Evolutionary conservation across 2,888 invertebrate genomes (phyloP).

Genomic region (Melanostoma mellinum): DNA sequence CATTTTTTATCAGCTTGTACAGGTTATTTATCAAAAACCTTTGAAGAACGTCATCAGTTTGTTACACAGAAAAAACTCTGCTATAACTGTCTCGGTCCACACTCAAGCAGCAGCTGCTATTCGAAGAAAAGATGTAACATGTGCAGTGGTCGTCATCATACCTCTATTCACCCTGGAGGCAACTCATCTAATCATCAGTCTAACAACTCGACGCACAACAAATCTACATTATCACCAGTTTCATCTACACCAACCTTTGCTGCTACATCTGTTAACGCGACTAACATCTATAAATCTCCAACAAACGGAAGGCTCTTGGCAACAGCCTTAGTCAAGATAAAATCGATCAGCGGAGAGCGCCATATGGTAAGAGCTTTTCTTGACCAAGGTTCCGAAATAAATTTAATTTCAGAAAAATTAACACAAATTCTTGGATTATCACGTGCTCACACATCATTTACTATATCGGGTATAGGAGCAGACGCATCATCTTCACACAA

Average conservation of each 20-base stretch:
- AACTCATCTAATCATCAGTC: conserved; percentile 2
- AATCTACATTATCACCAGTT: too few species aligned
- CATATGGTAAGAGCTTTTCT: conserved; percentile 21
- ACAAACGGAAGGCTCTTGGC: conserved; percentile 12
- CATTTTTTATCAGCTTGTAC: conserved; percentile 40
- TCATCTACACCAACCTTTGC: background rate
- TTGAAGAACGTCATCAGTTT: conserved; percentile 25
- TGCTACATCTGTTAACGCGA: conserved; percentile 9
- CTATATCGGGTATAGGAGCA: too few species aligned
- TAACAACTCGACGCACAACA: background rate
- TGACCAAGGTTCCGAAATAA: conserved; percentile 26
- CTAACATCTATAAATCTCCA: conserved; percentile 5
- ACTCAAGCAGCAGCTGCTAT: background rate
- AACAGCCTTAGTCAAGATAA: conserved; percentile 24
- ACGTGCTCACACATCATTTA: too few species aligned
- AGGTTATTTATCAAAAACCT: conserved; percentile 32
- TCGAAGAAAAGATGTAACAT: conserved; percentile 32
- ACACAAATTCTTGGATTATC: conserved; percentile 9
- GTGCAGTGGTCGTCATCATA: conserved; percentile 35
- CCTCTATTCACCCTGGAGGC: conserved; percentile 22
- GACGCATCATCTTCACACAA: too few species aligned
- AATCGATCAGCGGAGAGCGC: conserved; percentile 15
- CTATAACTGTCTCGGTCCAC: conserved; percentile 26
- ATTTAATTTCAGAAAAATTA: conserved; percentile 22
- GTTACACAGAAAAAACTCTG: conserved; percentile 37